phyloP scores from a whole-genome alignment of 30 jellyfish, hydroid and myxozoan genomes.

The Catostylus mosaicus region DNA sequence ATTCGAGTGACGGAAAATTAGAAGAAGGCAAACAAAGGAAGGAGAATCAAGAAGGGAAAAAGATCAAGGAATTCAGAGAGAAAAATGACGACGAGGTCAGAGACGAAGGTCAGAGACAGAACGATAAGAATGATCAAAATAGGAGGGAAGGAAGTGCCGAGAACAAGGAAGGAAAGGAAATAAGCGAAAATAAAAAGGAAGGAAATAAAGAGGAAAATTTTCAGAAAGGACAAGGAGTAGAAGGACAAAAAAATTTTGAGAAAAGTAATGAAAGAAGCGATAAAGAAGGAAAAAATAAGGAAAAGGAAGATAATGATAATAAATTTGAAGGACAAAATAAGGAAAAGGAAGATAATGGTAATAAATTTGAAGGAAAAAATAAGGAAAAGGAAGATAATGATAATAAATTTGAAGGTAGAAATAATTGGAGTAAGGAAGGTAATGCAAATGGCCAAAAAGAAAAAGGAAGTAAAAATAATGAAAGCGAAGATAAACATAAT shows the following conservation, averaged over 20 bases:
- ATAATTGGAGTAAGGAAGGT: background rate
- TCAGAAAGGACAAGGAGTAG: background rate
- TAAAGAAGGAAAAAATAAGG: background rate
- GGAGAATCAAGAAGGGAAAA: slow-evolving; percentile 8
- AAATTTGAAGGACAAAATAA: background rate
- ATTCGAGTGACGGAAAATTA: slow-evolving; percentile 20
- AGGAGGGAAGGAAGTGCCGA: slow-evolving; percentile 8
- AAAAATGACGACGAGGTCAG: slow-evolving; percentile 17
- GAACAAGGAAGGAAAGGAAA: slow-evolving; percentile 19
- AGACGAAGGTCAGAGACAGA: slow-evolving; percentile 29
- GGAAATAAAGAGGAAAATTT: background rate
- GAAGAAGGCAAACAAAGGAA: slow-evolving; percentile 20
- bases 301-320: background rate
- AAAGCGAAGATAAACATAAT: background rate
- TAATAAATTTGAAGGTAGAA: background rate
- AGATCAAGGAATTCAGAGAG: slow-evolving; percentile 12
- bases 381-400: slow-evolving; percentile 16
- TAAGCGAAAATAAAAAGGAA: background rate
- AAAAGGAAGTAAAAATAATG: background rate
- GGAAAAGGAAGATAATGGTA: slow-evolving; percentile 10
- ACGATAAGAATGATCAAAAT: slow-evolving; percentile 1
- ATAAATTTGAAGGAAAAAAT: slow-evolving; percentile 3
- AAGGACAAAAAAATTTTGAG: background rate
- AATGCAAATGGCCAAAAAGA: background rate
- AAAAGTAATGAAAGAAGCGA: background rate